A percentile compares a stretch with the other conserved stretches of the same genome.
Conservation (phyloP, 1,140 invertebrate genomes). For the Magallana ariakensis region DNA sequence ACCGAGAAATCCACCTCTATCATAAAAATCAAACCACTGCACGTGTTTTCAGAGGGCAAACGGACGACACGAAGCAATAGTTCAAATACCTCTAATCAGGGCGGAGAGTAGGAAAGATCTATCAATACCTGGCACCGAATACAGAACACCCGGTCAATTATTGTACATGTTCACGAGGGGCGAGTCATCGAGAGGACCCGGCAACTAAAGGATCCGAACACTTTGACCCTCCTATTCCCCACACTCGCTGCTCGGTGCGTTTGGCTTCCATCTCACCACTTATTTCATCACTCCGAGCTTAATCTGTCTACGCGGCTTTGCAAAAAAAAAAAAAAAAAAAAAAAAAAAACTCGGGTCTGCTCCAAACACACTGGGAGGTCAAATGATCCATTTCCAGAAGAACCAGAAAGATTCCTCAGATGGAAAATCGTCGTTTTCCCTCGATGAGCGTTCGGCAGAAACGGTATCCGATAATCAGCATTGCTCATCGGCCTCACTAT, state of each 20-base stretch:
- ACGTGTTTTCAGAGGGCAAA: neutral
- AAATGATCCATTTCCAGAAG: neutral
- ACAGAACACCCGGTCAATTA: too few species aligned
- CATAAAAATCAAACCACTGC: neutral
- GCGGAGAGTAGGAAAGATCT: neutral
- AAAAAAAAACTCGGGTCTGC: neutral
- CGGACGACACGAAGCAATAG: neutral
- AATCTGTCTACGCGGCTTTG: neutral
- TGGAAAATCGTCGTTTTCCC: neutral
- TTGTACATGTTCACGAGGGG: too few species aligned
- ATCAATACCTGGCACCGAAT: too few species aligned
- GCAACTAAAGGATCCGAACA: too few species aligned
- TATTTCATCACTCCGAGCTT: neutral
- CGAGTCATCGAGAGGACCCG: too few species aligned
- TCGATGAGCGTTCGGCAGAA: neutral
- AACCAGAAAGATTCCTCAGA: neutral
- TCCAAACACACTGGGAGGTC: neutral
- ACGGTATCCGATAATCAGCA: neutral
- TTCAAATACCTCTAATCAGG: constrained; percentile 21
- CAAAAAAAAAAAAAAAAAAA: too few species aligned
- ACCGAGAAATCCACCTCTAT: neutral
- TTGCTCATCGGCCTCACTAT: neutral
- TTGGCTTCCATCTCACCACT: too few species aligned
- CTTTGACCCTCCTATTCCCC: too few species aligned
- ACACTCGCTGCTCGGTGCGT: too few species aligned